phyloP scores from a whole-genome alignment of 2,888 invertebrate species.

The Caenorhabditis parvicauda region DNA sequence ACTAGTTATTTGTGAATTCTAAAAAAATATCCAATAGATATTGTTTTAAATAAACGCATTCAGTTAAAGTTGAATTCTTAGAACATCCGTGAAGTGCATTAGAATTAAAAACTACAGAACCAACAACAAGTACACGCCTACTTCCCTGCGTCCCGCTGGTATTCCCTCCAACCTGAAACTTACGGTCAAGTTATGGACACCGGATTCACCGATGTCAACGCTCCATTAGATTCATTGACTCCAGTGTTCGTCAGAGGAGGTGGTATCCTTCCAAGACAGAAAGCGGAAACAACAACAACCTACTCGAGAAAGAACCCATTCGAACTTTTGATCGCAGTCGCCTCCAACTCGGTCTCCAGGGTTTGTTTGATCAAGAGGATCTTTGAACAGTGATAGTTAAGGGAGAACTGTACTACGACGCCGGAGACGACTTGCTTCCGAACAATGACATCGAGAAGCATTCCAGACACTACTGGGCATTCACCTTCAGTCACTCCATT shows the following conservation, averaged over 20 bases:
- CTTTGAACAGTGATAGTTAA: not conserved
- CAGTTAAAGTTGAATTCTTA: no score
- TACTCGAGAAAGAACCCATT: slow-evolving; percentile 70
- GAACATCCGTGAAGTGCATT: not conserved
- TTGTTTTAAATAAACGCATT: no score
- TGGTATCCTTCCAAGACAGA: slow-evolving; percentile 68
- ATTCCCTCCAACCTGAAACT: slow-evolving; percentile 44
- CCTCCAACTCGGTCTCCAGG: slow-evolving; percentile 8
- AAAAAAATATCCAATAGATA: no score
- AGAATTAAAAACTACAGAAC: slow-evolving; percentile 13
- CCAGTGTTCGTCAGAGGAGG: slow-evolving; percentile 65
- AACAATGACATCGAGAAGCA: slow-evolving; percentile 27
- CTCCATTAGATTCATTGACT: slow-evolving; percentile 39
- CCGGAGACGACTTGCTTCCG: slow-evolving; percentile 46
- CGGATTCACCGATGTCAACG: slow-evolving; percentile 42
- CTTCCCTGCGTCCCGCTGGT: slow-evolving; percentile 64
- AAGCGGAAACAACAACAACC: slow-evolving; percentile 44
- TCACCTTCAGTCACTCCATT: slow-evolving; percentile 10
- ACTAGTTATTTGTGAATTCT: no score
- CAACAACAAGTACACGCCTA: slow-evolving; percentile 56
- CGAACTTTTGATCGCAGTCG: slow-evolving; percentile 69
- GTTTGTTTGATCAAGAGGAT: slow-evolving; percentile 2
- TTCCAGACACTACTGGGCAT: slow-evolving; percentile 7
- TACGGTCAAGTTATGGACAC: slow-evolving; percentile 33
- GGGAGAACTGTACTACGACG: slow-evolving; percentile 55